Percentiles rank a stretch among this genome's conserved stretches.
phyloP scores from a whole-genome alignment of 2,888 invertebrate species.

The Tachina fera region DNA sequence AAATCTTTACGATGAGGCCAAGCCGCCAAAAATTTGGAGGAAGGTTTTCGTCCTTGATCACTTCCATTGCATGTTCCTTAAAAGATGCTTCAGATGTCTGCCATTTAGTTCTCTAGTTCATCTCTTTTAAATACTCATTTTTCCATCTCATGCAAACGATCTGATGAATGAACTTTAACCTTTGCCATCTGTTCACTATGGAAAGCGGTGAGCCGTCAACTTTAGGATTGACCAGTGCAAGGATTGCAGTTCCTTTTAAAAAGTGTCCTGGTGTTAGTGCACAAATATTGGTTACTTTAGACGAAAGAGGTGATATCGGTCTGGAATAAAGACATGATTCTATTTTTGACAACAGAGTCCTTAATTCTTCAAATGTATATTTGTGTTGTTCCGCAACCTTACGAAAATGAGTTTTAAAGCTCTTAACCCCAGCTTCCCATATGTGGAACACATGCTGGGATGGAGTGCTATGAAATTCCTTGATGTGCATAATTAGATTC shows the following conservation, averaged over 20 bases:
- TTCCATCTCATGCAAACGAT: background rate
- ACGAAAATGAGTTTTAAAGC: background rate
- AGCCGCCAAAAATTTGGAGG: background rate
- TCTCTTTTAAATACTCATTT: background rate
- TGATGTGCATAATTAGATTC: too few relatives aligned
- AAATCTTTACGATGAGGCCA: too few relatives aligned
- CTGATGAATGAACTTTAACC: background rate
- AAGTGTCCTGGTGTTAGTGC: too few relatives aligned
- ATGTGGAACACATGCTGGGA: background rate
- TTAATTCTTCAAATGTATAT: background rate
- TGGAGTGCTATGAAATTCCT: background rate
- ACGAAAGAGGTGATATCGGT: background rate
- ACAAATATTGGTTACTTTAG: background rate
- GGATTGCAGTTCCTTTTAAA: too few relatives aligned
- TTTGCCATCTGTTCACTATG: too few relatives aligned
- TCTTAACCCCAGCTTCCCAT: too few relatives aligned
- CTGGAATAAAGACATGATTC: background rate
- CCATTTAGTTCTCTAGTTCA: background rate
- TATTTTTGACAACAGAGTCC: background rate
- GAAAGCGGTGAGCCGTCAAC: background rate
- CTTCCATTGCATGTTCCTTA: background rate
- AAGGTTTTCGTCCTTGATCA: background rate
- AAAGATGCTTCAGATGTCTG: background rate
- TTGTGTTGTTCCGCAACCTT: background rate
- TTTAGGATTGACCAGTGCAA: background rate